Conservation (phyloP, 2,113 vertebrate species). For the Pelusios castaneus region DNA sequence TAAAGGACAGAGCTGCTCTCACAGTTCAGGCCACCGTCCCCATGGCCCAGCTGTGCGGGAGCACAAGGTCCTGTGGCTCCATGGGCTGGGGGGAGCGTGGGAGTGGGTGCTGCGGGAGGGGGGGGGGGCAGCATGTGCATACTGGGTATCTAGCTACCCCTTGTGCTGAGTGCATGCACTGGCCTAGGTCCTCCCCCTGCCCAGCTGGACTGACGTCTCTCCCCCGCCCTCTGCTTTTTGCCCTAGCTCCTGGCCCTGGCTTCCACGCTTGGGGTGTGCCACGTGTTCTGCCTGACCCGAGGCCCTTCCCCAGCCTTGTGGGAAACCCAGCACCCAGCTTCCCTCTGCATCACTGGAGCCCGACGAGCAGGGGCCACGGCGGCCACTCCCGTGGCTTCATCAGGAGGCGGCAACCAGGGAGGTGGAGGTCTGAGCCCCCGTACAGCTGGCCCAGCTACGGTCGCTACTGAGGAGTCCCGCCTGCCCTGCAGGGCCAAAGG, state of each 20-base stretch:
- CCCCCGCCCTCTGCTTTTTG: background rate
- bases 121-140: no score
- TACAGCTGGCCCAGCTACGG: background rate
- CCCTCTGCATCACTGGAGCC: background rate
- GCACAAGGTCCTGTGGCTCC: no score
- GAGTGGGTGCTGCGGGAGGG: no score
- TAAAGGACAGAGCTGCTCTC: no score
- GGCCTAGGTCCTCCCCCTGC: no score
- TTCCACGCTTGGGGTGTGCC: background rate
- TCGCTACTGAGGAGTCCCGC: background rate
- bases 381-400: background rate
- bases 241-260: background rate
- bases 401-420: background rate
- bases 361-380: fast-evolving
- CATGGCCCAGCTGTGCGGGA: no score
- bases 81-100: no score
- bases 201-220: background rate
- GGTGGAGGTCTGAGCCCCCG: background rate
- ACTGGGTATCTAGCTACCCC: no score
- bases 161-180: no score
- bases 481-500: background rate
- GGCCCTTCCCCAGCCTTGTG: background rate
- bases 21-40: no score
- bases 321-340: background rate
- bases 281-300: fast-evolving